Percentiles rank a stretch among this genome's conserved stretches.
These are phyloP conservation scores for Lepidocyrtinus sp. DNA, from an alignment of 2,888 invertebrate species.

Conservation along the genomic window DNA sequence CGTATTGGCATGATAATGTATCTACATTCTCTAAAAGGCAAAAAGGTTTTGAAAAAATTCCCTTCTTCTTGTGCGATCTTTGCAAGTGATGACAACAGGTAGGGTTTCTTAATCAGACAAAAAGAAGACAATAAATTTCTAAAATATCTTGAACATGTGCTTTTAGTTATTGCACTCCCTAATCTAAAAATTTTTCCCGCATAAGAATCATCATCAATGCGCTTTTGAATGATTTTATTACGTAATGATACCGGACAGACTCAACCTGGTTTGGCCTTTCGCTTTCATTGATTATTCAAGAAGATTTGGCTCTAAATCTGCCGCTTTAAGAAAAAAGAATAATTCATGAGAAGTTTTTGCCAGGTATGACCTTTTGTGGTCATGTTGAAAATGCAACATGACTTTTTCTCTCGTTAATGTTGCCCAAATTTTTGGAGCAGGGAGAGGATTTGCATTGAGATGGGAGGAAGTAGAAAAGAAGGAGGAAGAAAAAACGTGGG, in stretches of 20 bases:
- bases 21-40: slow-evolving; percentile 23
- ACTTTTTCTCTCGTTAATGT: not conserved
- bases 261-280: not conserved
- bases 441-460: not conserved
- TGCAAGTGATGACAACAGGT: slow-evolving; percentile 47
- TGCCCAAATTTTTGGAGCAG: not conserved
- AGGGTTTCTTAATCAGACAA: slow-evolving; percentile 39
- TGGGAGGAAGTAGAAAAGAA: slow-evolving; percentile 42
- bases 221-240: not conserved
- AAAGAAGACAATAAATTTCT: slow-evolving; percentile 25
- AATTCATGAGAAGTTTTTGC: slow-evolving; percentile 39
- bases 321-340: not conserved
- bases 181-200: no score
- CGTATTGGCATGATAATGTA: no score
- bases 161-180: no score
- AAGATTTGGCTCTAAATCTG: not conserved
- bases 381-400: not conserved
- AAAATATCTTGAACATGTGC: no score
- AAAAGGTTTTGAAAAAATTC: slow-evolving; percentile 1
- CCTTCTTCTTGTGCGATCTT: slow-evolving; percentile 40
- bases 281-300: not conserved
- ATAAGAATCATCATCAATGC: no score
- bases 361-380: slow-evolving; percentile 38
- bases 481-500: slow-evolving; percentile 30
- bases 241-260: not conserved